Evolutionary conservation across 2,888 invertebrate genomes (phyloP), one percentile per base, ranked within the genome.

Genomic region (Trichogramma dendrolimi): DNA sequence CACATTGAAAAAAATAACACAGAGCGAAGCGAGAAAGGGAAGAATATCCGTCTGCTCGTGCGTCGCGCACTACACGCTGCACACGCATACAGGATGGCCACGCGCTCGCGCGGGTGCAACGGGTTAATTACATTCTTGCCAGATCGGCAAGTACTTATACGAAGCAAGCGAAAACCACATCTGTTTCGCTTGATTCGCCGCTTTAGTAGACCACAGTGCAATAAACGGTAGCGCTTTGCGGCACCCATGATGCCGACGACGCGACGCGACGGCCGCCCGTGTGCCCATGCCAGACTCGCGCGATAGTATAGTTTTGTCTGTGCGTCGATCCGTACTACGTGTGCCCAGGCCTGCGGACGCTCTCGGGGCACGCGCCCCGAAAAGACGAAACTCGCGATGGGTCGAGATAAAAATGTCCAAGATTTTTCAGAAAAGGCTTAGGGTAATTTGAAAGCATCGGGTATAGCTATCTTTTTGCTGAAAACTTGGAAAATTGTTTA

Each of bases 141-240:
- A 68, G 69, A 69, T 70, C 69, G 71, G 67, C 54, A 61, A 62
- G 62, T 6, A 52, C 68, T 27, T 68, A 69, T 71, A 74, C 69
- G 70, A 72, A 71, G 67, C 67, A 72, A 75, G 73, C 72, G 73
- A 71, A 75, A 73, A 68, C 67, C 68, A 66, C 69, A 68, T 70
- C 69, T 53, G 52, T 6, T 14, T 41, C 43, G 10, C 71, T 72
- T 72, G 70, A 73, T 72, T 69, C 63, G 42, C 69, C 73, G 71
- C 71, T 72, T 73, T 71, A 71, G 67, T 71, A 72, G 69, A 75
- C 75, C 75, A 71, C 75, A 73, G 69, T 71, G 71, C 71, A 72
- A 70, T 72, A 73, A 73, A 73, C 73, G 73, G 73, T 71, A 73
- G 71, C 71, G 64, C 53, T 67, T 66, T 69, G 68, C 67, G 69